phyloP scores from a whole-genome alignment of 2,888 invertebrate genomes.

The Melanostoma mellinum region DNA sequence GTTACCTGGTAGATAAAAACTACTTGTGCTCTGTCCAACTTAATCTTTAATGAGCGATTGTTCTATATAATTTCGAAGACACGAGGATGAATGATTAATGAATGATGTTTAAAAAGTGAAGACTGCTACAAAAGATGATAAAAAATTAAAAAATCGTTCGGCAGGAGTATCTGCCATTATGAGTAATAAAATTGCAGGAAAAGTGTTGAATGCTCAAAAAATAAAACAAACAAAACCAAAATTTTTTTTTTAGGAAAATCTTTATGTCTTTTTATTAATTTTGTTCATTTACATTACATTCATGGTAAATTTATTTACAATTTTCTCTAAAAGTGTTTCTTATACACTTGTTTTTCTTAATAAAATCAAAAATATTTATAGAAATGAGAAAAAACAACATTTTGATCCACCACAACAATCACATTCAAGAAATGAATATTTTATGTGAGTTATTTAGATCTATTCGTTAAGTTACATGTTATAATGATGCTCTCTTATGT shows the following conservation, averaged over 20 bases:
- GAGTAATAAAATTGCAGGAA: background rate
- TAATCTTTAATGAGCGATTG: too few relatives aligned
- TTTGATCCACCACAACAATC: background rate
- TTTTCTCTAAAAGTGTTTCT: background rate
- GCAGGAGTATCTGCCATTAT: too few relatives aligned
- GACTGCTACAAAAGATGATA: too few relatives aligned
- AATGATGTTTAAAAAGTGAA: too few relatives aligned
- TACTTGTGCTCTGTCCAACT: too few relatives aligned
- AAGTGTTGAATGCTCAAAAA: background rate
- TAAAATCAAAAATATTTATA: background rate
- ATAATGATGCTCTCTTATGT: too few relatives aligned
- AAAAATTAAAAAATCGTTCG: too few relatives aligned
- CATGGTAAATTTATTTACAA: slow-evolving; percentile 22
- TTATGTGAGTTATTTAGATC: slow-evolving; percentile 1
- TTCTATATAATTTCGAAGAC: too few relatives aligned
- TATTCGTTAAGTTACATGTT: slow-evolving; percentile 8
- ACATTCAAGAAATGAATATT: background rate
- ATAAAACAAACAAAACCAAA: background rate
- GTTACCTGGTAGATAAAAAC: too few relatives aligned
- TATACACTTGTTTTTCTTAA: background rate
- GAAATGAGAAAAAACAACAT: background rate
- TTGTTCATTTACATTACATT: slow-evolving; percentile 23
- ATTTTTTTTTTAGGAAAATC: slow-evolving; percentile 55
- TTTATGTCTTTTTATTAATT: slow-evolving; percentile 51
- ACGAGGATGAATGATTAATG: too few relatives aligned